Conservation (phyloP, 2,888 invertebrate species). For the Melipona beecheii region DNA sequence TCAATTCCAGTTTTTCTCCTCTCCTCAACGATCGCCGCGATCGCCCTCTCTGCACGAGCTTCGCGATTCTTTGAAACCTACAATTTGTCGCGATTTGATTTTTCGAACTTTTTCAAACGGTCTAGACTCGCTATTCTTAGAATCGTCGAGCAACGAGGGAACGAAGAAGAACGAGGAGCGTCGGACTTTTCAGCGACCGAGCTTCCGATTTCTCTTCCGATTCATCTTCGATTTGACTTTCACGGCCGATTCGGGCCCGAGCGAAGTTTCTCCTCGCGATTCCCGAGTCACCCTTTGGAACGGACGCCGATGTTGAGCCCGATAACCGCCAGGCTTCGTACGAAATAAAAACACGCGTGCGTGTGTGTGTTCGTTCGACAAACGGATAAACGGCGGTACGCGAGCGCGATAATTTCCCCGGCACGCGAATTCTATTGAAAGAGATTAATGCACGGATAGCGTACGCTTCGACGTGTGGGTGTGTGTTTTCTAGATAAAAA, state of each 20-base stretch:
- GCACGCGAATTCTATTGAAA: conserved; percentile 22
- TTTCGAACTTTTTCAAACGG: no score
- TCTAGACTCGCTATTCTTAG: no score
- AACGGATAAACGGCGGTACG: conserved; percentile 26
- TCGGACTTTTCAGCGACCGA: not conserved
- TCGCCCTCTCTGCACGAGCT: no score
- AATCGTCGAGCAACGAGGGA: no score
- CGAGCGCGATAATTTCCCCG: conserved; percentile 31
- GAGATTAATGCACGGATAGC: conserved; percentile 28
- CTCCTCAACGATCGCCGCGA: no score
- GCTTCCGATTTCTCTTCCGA: conserved; percentile 49
- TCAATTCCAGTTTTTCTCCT: conserved; percentile 7
- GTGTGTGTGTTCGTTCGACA: not conserved
- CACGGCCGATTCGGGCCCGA: conserved; percentile 48
- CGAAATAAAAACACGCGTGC: not conserved
- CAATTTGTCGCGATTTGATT: not conserved
- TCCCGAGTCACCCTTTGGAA: conserved; percentile 55
- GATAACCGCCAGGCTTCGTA: conserved; percentile 20
- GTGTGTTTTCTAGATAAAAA: not conserved
- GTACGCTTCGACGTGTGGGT: not conserved
- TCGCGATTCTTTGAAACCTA: not conserved
- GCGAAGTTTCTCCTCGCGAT: conserved; percentile 44
- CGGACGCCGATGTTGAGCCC: conserved; percentile 32
- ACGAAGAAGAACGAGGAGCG: no score
- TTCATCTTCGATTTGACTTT: conserved; percentile 46